These are phyloP conservation scores for Machimus atricapillus DNA, from an alignment of 2,888 invertebrate genomes.

Conservation along the genomic window DNA sequence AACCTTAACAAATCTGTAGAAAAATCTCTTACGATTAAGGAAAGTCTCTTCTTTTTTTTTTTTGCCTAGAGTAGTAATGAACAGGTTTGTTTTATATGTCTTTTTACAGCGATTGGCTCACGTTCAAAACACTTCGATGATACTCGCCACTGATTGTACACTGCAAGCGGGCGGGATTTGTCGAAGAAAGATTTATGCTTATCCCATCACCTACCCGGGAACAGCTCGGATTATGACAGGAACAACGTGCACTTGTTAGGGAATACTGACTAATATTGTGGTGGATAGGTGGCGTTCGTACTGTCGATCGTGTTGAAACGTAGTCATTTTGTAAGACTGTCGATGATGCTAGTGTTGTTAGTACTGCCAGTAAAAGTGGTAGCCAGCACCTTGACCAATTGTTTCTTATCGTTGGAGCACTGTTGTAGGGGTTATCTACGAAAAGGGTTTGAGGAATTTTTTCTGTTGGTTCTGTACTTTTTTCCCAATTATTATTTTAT, in stretches of 20 bases:
- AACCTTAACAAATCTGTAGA: constrained; percentile 34
- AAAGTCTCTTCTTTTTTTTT: background rate
- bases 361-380: constrained; percentile 44
- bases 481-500: background rate
- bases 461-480: constrained; percentile 39
- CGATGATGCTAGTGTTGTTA: constrained; percentile 35
- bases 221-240: background rate
- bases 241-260: background rate
- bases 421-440: constrained; percentile 55
- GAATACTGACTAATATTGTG: background rate
- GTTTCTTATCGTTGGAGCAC: constrained; percentile 48
- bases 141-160: background rate
- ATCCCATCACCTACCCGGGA: background rate
- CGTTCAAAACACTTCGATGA: background rate
- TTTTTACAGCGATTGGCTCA: constrained; percentile 21
- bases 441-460: constrained; percentile 47
- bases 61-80: background rate
- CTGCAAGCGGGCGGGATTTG: background rate
- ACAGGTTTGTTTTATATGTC: background rate
- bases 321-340: background rate
- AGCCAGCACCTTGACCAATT: constrained; percentile 46
- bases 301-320: background rate
- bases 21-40: constrained; percentile 17
- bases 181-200: background rate
- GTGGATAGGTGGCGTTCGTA: background rate